Evolutionary conservation across 2,113 vertebrate genomes (phyloP).

Genomic region (Forbesichthys agassizii): DNA sequence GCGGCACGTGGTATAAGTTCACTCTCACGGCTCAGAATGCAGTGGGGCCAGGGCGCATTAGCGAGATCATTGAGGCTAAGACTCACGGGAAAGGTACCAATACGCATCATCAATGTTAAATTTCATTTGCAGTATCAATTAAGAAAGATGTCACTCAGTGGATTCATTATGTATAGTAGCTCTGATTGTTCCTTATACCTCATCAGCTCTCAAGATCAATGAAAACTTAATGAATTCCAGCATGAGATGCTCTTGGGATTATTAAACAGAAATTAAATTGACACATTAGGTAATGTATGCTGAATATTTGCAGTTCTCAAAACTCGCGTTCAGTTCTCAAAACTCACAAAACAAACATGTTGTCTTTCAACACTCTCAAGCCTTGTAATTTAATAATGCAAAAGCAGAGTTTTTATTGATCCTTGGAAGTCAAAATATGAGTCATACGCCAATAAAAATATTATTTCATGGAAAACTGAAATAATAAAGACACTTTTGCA

Average conservation of each 20-base stretch:
- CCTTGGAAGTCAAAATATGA: slow-evolving; percentile 7
- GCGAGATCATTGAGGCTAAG: slow-evolving; percentile 98
- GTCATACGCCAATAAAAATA: no score
- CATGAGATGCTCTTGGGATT: not conserved
- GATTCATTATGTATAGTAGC: no score
- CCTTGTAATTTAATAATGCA: not conserved
- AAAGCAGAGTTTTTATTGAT: slow-evolving; percentile 25
- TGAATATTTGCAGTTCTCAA: not conserved
- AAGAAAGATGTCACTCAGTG: no score
- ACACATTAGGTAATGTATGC: no score
- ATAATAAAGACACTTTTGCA: no score
- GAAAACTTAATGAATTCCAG: not conserved
- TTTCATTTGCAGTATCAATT: no score
- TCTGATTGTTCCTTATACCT: not conserved
- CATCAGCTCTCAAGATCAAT: not conserved
- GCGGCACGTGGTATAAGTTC: slow-evolving; percentile 99
- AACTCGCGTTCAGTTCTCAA: not conserved
- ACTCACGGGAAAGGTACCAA: slow-evolving; percentile 91
- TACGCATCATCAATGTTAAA: not conserved
- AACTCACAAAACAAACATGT: not conserved
- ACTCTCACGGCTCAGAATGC: slow-evolving; percentile 98
- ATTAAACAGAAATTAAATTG: not conserved
- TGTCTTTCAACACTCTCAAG: not conserved
- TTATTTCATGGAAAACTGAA: no score
- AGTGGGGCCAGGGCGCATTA: slow-evolving; percentile 96